Evolutionary conservation across 2,113 vertebrate species (phyloP).

Genomic region (Loxodonta africana): DNA sequence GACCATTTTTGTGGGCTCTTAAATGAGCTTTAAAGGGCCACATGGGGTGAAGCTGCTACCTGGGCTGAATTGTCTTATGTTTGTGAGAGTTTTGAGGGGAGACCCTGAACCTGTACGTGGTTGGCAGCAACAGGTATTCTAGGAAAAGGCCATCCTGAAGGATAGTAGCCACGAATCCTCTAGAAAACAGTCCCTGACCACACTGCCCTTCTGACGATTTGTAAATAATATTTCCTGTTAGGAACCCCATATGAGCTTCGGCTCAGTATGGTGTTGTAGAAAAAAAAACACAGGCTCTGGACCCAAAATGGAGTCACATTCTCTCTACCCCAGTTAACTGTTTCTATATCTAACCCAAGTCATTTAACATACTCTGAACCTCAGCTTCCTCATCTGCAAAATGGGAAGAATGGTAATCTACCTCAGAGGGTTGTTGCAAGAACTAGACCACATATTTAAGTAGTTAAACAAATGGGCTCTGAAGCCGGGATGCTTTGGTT

Average conservation of each 20-base stretch:
- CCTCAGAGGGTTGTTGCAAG: not conserved
- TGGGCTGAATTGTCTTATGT: not conserved
- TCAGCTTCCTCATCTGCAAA: not conserved
- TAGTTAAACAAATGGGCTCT: not conserved
- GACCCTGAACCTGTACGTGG: not conserved
- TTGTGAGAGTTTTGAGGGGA: not conserved
- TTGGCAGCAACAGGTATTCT: not conserved
- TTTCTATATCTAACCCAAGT: not conserved
- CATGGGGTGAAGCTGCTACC: fast-evolving
- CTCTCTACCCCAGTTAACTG: not conserved
- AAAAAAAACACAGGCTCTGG: not conserved
- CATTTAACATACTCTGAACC: not conserved
- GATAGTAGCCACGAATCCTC: not conserved
- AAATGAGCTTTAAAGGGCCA: not conserved
- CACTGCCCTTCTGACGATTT: not conserved
- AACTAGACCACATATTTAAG: not conserved
- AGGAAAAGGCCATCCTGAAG: not conserved
- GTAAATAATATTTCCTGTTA: not conserved
- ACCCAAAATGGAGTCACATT: not conserved
- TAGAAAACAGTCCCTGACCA: not conserved
- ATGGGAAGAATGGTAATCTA: not conserved
- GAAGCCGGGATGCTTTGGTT: not conserved
- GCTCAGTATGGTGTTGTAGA: not conserved
- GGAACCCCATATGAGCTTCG: not conserved
- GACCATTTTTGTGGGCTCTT: not conserved